Conservation (phyloP, 2,797 vertebrate genomes). For the Otolemur crassicaudatus region DNA sequence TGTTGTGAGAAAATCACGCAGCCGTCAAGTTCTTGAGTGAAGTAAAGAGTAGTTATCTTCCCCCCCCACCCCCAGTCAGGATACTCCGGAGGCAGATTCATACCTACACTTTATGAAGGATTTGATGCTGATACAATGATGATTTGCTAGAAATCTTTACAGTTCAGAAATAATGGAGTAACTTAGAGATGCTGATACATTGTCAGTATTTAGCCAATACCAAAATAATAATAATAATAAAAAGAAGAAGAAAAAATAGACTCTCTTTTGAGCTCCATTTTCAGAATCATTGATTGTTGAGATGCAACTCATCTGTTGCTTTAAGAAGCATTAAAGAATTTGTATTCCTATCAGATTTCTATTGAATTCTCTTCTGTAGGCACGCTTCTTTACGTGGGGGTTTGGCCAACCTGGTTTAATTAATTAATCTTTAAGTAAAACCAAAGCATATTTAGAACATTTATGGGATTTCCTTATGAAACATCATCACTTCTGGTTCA, state of each 20-base stretch:
- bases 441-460: constrained; percentile 61
- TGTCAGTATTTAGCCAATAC: background rate
- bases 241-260: background rate
- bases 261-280: background rate
- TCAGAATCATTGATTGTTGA: background rate
- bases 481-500: constrained; percentile 81
- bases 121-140: background rate
- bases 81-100: background rate
- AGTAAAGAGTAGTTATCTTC: background rate
- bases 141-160: constrained; percentile 19
- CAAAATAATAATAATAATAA: background rate
- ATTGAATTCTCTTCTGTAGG: background rate
- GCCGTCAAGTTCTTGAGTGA: background rate
- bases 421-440: constrained; percentile 75
- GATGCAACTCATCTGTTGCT: background rate
- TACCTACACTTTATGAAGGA: background rate
- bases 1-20: background rate
- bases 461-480: constrained; percentile 79
- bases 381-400: constrained; percentile 5
- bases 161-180: constrained; percentile 10
- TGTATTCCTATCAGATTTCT: background rate
- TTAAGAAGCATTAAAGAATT: background rate
- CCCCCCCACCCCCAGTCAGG: background rate
- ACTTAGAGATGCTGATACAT: background rate
- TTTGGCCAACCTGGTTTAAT: constrained; percentile 67